Base-by-base conservation (phyloP, 1,140 invertebrate species). In the Rhyzopertha dominica region DNA sequence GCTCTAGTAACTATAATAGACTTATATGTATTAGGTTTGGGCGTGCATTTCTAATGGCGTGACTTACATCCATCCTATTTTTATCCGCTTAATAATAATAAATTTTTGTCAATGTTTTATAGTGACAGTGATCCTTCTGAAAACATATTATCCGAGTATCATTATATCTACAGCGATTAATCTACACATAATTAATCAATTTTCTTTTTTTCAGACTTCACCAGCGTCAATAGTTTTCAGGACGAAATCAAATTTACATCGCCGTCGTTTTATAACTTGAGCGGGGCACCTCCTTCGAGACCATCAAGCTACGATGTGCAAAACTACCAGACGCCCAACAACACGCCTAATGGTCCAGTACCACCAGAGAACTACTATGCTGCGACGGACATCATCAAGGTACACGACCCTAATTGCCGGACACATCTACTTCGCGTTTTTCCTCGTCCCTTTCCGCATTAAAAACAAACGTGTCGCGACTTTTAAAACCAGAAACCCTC, bases 381-480 rank as follows among this genome's bases (percentile, higher is more conserved):
- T 37, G 82, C 84, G 34, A 84, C 78, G 14, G 80, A 84, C 62
- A 76, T 80, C 55, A 72, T 73, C 44, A 75, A 77, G 73, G 77
- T 79, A 63, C 41, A 12, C 19, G 19, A n/a, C n/a, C n/a, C n/a
- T n/a, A n/a, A n/a, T n/a, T n/a, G n/a, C n/a, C n/a, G n/a, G n/a
- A n/a, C n/a, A n/a, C n/a, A n/a, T n/a, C n/a, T n/a, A n/a, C n/a
- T n/a, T n/a, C n/a, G n/a, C n/a, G n/a, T n/a, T n/a, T n/a, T n/a
- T n/a, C n/a, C n/a, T n/a, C n/a, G n/a, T n/a, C n/a, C n/a, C n/a
- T n/a, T n/a, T n/a, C n/a, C n/a, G n/a, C n/a, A n/a, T n/a, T n/a
- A n/a, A n/a, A n/a, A n/a, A n/a, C n/a, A n/a, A n/a, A n/a, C n/a
- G n/a, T n/a, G n/a, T n/a, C n/a, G n/a, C n/a, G n/a, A n/a, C n/a